A percentile compares a stretch with the other conserved stretches of the same genome.
Conservation (phyloP, 2,113 vertebrate species). For the Aphelocoma coerulescens region DNA sequence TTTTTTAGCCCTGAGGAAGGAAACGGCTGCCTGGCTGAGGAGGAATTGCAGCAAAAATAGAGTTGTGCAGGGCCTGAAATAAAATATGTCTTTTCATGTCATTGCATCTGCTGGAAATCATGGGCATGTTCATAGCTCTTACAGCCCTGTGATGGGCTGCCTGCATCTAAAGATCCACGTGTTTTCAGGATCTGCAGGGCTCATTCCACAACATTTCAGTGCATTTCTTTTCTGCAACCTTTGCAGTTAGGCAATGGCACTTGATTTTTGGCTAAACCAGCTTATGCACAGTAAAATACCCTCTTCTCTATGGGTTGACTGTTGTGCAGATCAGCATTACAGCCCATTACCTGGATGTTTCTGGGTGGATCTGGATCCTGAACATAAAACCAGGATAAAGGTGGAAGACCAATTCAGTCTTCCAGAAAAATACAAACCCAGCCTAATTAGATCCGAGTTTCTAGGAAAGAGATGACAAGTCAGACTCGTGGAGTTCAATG, state of each 20-base stretch:
- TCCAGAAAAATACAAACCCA: not conserved
- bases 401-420: not conserved
- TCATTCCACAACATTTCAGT: not conserved
- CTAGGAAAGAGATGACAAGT: not conserved
- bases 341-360: not conserved
- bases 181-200: not conserved
- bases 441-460: not conserved
- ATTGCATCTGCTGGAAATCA: not conserved
- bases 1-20: not conserved
- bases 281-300: not conserved
- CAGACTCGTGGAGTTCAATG: fast-evolving
- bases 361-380: not conserved
- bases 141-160: not conserved
- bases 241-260: not conserved
- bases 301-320: fast-evolving
- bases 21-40: not conserved
- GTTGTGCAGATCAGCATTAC: not conserved
- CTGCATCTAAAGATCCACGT: fast-evolving
- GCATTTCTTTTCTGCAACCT: not conserved
- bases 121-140: not conserved
- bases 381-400: not conserved
- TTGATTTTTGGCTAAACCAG: not conserved
- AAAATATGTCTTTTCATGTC: not conserved
- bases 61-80: not conserved
- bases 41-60: not conserved